Percentiles rank a stretch among this genome's conserved stretches.
phyloP scores from a whole-genome alignment of 1,140 invertebrate species.

The Apis florea region DNA sequence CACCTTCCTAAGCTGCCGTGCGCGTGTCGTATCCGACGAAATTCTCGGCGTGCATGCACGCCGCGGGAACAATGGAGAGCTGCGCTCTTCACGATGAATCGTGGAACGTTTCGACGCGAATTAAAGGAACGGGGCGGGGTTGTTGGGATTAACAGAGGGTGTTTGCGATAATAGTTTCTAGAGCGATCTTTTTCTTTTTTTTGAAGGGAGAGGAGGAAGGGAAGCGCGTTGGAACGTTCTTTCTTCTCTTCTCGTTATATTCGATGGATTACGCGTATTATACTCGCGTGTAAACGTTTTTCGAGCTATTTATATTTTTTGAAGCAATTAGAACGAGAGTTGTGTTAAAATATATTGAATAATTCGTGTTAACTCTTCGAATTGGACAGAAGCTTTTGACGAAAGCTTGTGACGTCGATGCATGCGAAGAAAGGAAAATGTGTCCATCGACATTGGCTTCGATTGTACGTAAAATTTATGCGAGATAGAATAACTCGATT shows the following conservation, averaged over 20 bases:
- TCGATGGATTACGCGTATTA: too few relatives aligned
- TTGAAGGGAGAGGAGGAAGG: background rate
- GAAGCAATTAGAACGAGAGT: too few relatives aligned
- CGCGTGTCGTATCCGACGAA: background rate
- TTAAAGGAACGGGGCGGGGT: constrained; percentile 12
- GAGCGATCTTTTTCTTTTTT: background rate
- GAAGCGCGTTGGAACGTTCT: background rate
- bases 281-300: too few relatives aligned
- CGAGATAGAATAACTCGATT: too few relatives aligned
- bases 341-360: too few relatives aligned
- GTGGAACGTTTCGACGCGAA: constrained; percentile 18
- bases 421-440: too few relatives aligned
- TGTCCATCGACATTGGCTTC: too few relatives aligned
- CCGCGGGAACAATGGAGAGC: constrained; percentile 25
- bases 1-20: background rate
- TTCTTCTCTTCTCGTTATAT: background rate
- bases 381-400: too few relatives aligned
- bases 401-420: too few relatives aligned
- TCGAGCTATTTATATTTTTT: too few relatives aligned
- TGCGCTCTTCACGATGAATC: constrained; percentile 17
- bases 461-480: too few relatives aligned
- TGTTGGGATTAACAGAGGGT: constrained; percentile 4
- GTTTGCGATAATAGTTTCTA: constrained; percentile 7
- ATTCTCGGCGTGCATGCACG: constrained; percentile 2
- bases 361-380: too few relatives aligned